phyloP scores from a whole-genome alignment of 2,113 vertebrate genomes.

The Dicerorhinus sumatrensis region DNA sequence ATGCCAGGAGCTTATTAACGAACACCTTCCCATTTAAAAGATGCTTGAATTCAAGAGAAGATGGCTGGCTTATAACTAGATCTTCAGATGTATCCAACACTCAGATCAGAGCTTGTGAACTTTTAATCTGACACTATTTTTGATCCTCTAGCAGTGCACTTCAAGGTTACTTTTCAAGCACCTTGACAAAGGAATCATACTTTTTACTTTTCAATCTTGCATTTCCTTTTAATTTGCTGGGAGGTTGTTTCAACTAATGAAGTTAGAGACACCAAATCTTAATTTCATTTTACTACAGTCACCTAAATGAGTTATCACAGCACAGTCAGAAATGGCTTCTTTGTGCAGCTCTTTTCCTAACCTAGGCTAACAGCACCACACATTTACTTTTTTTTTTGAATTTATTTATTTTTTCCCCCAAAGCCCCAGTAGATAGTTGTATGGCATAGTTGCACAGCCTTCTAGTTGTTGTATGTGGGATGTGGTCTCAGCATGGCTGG shows the following conservation, averaged over 20 bases:
- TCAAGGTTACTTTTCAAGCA: not conserved
- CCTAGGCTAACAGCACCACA: constrained; percentile 40
- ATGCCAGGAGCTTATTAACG: not conserved
- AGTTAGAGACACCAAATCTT: constrained; percentile 58
- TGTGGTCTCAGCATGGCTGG: no score
- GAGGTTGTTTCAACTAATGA: not conserved
- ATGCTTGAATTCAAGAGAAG: not conserved
- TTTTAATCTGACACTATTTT: not conserved
- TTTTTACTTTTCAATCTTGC: not conserved
- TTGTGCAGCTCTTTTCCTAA: constrained; percentile 66
- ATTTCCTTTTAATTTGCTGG: constrained; percentile 36
- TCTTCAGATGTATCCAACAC: not conserved
- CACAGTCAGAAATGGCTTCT: constrained; percentile 72
- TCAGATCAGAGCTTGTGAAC: not conserved
- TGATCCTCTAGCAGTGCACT: not conserved
- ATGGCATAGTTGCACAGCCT: no score
- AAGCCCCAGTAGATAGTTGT: no score
- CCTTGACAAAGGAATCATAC: not conserved
- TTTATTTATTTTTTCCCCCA: no score
- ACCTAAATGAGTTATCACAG: constrained; percentile 59
- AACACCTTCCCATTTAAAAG: not conserved
- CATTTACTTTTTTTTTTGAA: constrained; percentile 64
- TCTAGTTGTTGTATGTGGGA: no score
- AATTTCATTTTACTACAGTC: constrained; percentile 37
- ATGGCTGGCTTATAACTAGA: not conserved